Evolutionary conservation across 2,113 vertebrate species (phyloP).

Genomic region (Eurypyga helias): DNA sequence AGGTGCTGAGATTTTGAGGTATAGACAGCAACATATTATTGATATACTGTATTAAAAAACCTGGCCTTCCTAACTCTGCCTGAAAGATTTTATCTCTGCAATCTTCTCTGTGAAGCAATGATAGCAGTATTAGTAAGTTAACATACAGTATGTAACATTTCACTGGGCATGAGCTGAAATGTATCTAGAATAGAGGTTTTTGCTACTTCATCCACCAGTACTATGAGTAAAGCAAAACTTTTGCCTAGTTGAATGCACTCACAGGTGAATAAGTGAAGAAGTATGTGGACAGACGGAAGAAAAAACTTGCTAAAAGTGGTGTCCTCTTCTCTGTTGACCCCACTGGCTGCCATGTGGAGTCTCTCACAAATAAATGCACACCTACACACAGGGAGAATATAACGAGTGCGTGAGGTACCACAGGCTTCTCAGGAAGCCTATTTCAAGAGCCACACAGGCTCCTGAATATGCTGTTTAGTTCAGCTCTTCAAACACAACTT

Average conservation of each 20-base stretch:
- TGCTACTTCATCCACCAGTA: background rate
- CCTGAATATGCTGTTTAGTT: background rate
- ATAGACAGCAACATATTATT: background rate
- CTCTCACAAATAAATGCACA: background rate
- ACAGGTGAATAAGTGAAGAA: background rate
- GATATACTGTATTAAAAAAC: background rate
- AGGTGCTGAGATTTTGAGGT: background rate
- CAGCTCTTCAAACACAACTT: background rate
- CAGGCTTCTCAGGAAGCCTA: background rate
- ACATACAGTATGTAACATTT: background rate
- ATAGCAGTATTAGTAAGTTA: background rate
- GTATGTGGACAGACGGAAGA: background rate
- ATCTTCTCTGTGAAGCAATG: background rate
- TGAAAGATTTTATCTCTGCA: background rate
- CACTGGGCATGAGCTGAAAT: background rate
- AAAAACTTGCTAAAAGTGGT: background rate
- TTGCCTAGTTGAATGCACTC: background rate
- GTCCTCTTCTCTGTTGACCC: background rate
- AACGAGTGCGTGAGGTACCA: background rate
- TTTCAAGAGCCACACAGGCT: background rate
- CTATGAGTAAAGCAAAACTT: background rate
- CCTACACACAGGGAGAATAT: background rate
- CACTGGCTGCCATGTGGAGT: background rate
- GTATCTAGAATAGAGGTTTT: background rate
- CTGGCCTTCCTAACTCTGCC: background rate